Base-by-base conservation (phyloP, 2,797 vertebrate genomes). In the Hippoglossus hippoglossus region DNA sequence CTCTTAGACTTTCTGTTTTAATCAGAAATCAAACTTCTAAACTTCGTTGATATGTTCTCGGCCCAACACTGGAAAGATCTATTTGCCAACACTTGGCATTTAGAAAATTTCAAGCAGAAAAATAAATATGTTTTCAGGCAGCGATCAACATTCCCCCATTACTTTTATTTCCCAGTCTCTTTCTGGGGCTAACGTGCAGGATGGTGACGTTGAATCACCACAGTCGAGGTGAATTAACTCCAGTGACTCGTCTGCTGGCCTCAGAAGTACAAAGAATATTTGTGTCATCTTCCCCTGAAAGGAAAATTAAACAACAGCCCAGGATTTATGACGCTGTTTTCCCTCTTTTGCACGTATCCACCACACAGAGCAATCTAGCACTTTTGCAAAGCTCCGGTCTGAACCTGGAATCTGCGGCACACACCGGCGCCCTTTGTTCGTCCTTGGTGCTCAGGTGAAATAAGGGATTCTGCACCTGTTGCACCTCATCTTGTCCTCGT, bases 161-260 rank as follows among this genome's bases (percentile, higher is more conserved):
- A n/a, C n/a, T n/a, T n/a, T n/a, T n/a, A n/a, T n/a, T n/a, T n/a
- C n/a, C n/a, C n/a, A n/a, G n/a, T n/a, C n/a, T n/a, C n/a, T n/a
- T n/a, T n/a, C n/a, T n/a, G n/a, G n/a, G n/a, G n/a, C n/a, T n/a
- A n/a, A n/a, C n/a, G n/a, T n/a, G n/a, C n/a, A n/a, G n/a, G n/a
- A n/a, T n/a, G n/a, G n/a, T n/a, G n/a, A n/a, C n/a, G n/a, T n/a
- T n/a, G 64, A 73, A 47, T 75, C 64, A 25, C 67, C 65, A 25
- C 82, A 67, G 82, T 39, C 0, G 46, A 69, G 77, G 79, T 85
- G 74, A 90, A 88, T 86, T 76, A 83, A 89, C 81, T 84, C 81
- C 73, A 25, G 87, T 68, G 81, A 81, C 68, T 83, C 83, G 66
- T 80, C 65, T 55, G 44, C 70, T 67, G 64, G 71, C 73, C 82